A percentile compares a stretch with the other conserved stretches of the same genome.
Conservation (phyloP, 2,797 vertebrate species). For the Dendrocincla tyrannina region DNA sequence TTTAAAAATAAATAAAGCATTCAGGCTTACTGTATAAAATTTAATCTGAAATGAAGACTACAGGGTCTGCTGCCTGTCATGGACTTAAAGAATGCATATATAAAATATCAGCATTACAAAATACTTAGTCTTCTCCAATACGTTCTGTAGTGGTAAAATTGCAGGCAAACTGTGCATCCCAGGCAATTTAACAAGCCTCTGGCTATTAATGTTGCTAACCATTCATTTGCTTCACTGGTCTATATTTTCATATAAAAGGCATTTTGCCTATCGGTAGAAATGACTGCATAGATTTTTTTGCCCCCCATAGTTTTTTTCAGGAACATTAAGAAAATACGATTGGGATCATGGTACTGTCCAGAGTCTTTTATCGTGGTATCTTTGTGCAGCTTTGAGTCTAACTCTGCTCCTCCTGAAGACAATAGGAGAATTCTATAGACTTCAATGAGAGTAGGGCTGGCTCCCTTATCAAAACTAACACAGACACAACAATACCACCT, state of each 20-base stretch:
- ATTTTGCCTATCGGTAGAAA: not conserved
- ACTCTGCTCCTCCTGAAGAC: not conserved
- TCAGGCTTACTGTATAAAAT: not conserved
- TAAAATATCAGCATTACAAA: not conserved
- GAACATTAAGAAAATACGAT: not conserved
- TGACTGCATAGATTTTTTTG: not conserved
- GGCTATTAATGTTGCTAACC: not conserved
- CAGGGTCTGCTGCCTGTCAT: not conserved
- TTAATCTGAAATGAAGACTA: slow-evolving; percentile 20
- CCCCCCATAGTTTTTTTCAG: not conserved
- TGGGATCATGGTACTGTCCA: not conserved
- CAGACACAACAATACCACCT: slow-evolving; percentile 13
- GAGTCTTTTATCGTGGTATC: not conserved
- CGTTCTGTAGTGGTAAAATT: not conserved
- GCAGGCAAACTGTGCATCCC: not conserved
- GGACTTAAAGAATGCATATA: not conserved
- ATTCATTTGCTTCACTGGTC: not conserved
- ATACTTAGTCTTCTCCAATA: not conserved
- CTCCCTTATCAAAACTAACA: not conserved
- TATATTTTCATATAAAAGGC: not conserved
- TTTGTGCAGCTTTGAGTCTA: not conserved
- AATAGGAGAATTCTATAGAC: not conserved
- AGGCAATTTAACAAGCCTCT: not conserved
- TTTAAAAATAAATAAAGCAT: slow-evolving; percentile 27
- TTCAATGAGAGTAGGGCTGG: not conserved